Base-by-base conservation (phyloP, 2,888 invertebrate genomes). In the Netelia virgata region DNA sequence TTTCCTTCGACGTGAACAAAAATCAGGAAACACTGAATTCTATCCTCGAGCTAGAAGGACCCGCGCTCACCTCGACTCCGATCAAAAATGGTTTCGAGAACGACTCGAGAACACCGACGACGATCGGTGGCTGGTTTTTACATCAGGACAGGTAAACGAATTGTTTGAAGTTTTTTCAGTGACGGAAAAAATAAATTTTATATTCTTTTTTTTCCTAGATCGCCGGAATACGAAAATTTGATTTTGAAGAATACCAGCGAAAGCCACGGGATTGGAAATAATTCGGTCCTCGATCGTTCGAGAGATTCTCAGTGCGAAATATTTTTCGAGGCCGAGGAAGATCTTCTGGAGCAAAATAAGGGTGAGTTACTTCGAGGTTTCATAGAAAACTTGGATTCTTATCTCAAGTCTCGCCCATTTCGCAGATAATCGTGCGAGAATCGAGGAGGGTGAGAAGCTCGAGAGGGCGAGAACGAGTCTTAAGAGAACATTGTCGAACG, bases 401-500 rank as follows among this genome's bases (percentile, higher is more conserved):
- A 36, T 36, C 36, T 8, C 36, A 1, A 36, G 36, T 36, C 41
- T 43, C n/a, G 53, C 50, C 83, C 86, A 86, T 90, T 88, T 87
- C 74, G 69, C 88, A 91, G 91, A 90, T 88, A 88, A 88, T 83
- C 86, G 86, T 66, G 23, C 68, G 72, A 53, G 87, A 77, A 69
- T 81, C 82, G 78, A 69, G 61, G 11, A 72, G 28, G 66, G 47
- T 18, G 69, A 77, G 53, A 73, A 73, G 59, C 10, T 10, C 57
- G 83, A 68, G 53, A 79, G 61, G 79, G 59, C 82, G 57, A 83
- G 86, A 41, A 87, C 86, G 84, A 89, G 88, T 72, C 85, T 91
- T 77, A 86, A 88, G 66, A 88, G 91, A 63, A 90, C 89, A 50
- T 84, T 91, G 85, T 90, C 91, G 83, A 90, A 90, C 86, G 92